Base-by-base conservation (phyloP, 92 coral and sea anemone genomes). In the Siderastrea radians region DNA sequence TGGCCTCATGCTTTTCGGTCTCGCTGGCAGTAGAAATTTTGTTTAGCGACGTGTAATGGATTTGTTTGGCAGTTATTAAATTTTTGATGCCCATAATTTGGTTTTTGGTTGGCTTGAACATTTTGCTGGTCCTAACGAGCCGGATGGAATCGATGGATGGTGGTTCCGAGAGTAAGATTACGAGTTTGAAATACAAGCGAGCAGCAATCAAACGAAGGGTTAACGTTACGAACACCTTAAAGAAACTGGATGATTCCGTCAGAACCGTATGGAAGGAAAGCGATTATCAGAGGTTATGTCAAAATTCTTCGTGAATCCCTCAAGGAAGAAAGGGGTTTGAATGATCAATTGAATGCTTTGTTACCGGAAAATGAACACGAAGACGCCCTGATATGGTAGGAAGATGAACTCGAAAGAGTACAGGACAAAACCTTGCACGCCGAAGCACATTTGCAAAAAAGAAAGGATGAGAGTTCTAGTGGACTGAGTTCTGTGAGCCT, bases 301-400 rank as follows among this genome's bases (percentile, higher is more conserved):
- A 78, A 69, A 43, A 77, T 66, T 51, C 71, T 89, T 19, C 26
- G 54, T 17, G 85, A 76, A 15, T 89, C 48, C 49, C 66, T 89
- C 43, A 77, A 47, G 3, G 81, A 89, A 89, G 89, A 89, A 17
- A 54, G 68, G 44, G 69, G 4, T 14, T 67, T 89, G 0, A 89
- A 89, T 14, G 74, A 84, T 68, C 2, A 48, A 60, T 86, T 84
- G 12, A 6, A 62, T 19, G 69, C 52, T 46, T 55, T 84, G 11
- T 47, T 84, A 13, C 72, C 69, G 10, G 92, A 89, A 44, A 61
- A 52, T 7, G 89, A 89, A 50, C 89, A 89, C 38, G 89, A 89
- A 78, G 15, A 10, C 16, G 81, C 82, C 1, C 57, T 76, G 1
- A 77, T 58, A 44, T 89, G 84, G 88, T 77, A 74, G 12, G 89